Evolutionary conservation across 2,113 vertebrate genomes (phyloP), one percentile per base, ranked within the genome.

Genomic region (Eurystomus gularis): DNA sequence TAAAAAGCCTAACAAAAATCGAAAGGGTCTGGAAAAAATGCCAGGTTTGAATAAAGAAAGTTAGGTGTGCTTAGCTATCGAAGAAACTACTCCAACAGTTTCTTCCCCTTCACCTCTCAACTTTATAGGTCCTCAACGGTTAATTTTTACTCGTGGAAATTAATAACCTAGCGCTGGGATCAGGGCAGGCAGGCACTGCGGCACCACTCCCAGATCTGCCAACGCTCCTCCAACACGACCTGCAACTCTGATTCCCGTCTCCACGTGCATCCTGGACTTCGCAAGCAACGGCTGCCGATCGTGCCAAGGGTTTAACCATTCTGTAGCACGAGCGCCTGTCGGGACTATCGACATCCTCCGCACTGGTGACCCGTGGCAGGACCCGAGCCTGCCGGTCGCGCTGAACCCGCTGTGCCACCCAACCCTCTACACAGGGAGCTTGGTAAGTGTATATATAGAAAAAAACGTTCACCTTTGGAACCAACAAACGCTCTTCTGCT

Each of bases 401-500:
- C 51, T 55, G 3, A 35, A 4, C 91, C 86, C 73, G 4, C 69
- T 13, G 60, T 35, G 62, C 82, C 86, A 29, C 95, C 94, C 86
- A 52, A 39, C 88, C 93, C 91, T 31, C 52, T 40, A 44, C 25
- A 19, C 73, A 6, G 39, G 78, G 57, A 77, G 52, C 69, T 40
- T 25, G 23, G 44, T 21, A 88, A 66, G 25, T 17, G 65, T 33
- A 83, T 55, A 80, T 46, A 89, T 42, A 93, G 84, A 75, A 70
- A 65, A 82, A 66, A 79, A 49, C 46, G 81, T 89, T 93, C 95
- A 91, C 93, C 93, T 93, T 89, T 89, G 24, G 78, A 71, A 93
- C 77, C 77, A 83, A 68, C 91, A 91, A 91, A 91, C 68, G 91
- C 82, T 91, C 88, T 76, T 83, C 91, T 58, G 93, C 92, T 80